Base-by-base conservation (phyloP, 1,140 invertebrate species). In the Nautilus pompilius region DNA sequence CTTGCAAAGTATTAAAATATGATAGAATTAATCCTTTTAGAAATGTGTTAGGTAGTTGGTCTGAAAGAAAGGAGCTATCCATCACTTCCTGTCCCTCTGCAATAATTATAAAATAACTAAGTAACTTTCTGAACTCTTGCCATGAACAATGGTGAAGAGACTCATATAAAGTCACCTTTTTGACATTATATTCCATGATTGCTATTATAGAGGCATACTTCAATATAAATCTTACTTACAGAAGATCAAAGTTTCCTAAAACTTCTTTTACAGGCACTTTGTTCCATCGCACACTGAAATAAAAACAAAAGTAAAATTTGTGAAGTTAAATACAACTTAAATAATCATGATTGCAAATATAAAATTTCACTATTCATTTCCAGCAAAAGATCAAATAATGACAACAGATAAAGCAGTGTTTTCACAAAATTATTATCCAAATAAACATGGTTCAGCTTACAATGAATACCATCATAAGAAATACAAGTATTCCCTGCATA, bases 231-330 rank as follows among this genome's bases (percentile, higher is more conserved):
- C n/a, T n/a, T n/a, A 81, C 94, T 70, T 93, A 88, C 24, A 97
- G 82, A 15, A 97, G 79, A 73, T 96, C 92, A 82, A 96, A 96
- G 77, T 94, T 91, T 24, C 93, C 93, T 65, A 94, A 80, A 48
- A 89, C 87, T 72, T 95, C 91, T 17, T 87, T 85, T 15, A 85
- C 85, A 51, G 92, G 92, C 49, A 90, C 87, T 84, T 95, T 96
- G 75, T 93, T 95, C 93, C 93, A 96, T 64, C 91, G 87, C 0
- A 93, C 91, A 83, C 90, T 91, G 67, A 56, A 85, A 83, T 36
- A 57, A 62, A 51, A 32, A 30, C 45, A 36, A 41, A 32, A 56
- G 34, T 33, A 46, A 1, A 53, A n/a, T 58, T 48, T 15, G 10
- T 41, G 4, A 36, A 30, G 30, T 34, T 3, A 24, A 54, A 24